Evolutionary conservation across 2,888 invertebrate genomes (phyloP).

Genomic region (Listrodromus nycthemerus): DNA sequence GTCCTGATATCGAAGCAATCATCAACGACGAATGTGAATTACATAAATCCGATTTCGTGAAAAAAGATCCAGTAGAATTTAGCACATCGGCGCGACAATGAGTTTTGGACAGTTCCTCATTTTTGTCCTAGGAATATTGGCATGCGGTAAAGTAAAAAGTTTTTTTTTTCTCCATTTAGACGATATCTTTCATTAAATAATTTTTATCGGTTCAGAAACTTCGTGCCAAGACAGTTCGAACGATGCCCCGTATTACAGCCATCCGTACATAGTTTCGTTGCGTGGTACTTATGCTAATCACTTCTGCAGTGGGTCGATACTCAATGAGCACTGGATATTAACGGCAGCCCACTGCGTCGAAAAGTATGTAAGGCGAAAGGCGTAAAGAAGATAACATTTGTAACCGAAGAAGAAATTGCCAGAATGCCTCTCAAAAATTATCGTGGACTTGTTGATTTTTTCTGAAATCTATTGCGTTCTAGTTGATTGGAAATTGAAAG

Average conservation of each 20-base stretch:
- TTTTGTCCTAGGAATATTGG: not conserved
- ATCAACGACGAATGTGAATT: not conserved
- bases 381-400: not conserved
- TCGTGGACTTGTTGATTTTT: too few species aligned
- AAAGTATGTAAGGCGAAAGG: slow-evolving; percentile 32
- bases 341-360: slow-evolving; percentile 65
- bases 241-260: slow-evolving; percentile 59
- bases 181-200: not conserved
- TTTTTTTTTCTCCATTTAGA: not conserved
- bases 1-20: not conserved
- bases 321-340: slow-evolving; percentile 58
- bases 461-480: too few species aligned
- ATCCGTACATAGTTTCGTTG: slow-evolving; percentile 61
- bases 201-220: slow-evolving; percentile 26
- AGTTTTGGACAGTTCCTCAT: not conserved
- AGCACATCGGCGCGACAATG: not conserved
- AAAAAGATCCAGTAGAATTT: not conserved
- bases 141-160: not conserved
- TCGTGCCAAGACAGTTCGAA: slow-evolving; percentile 56
- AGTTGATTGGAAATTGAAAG: too few species aligned
- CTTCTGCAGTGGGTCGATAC: slow-evolving; percentile 64
- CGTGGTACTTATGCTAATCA: slow-evolving; percentile 1
- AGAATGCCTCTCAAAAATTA: too few species aligned
- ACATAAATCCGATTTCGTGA: not conserved
- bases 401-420: too few species aligned